Evolutionary conservation across 2,113 vertebrate genomes (phyloP).

Genomic region (Prunella himalayana): DNA sequence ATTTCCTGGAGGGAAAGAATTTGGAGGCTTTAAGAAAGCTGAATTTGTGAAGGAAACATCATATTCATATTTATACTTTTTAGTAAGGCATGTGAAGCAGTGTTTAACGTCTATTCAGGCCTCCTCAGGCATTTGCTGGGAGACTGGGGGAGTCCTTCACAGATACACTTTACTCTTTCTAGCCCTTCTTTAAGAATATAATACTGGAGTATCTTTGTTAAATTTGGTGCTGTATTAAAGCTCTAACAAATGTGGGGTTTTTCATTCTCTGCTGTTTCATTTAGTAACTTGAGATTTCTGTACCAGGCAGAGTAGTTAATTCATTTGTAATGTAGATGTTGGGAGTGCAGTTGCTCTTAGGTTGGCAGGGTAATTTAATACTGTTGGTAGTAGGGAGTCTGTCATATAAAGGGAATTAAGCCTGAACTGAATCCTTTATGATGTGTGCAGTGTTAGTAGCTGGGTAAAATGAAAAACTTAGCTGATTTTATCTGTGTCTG

Average conservation of each 20-base stretch:
- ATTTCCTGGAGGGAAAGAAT: not conserved
- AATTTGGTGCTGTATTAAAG: not conserved
- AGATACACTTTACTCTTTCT: not conserved
- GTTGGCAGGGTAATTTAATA: not conserved
- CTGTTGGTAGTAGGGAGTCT: not conserved
- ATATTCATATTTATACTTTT: not conserved
- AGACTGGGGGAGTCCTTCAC: not conserved
- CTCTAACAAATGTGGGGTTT: not conserved
- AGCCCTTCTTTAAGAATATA: not conserved
- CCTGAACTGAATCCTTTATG: not conserved
- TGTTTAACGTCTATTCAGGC: not conserved
- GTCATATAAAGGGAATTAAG: not conserved
- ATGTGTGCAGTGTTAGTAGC: not conserved
- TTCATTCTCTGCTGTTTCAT: not conserved
- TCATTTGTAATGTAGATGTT: constrained; percentile 7
- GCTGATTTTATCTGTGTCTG: not conserved
- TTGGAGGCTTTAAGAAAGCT: not conserved
- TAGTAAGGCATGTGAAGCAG: not conserved
- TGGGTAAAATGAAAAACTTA: not conserved
- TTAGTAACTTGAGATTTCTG: not conserved
- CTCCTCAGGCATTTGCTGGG: not conserved
- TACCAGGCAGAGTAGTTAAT: not conserved
- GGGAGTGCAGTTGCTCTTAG: not conserved
- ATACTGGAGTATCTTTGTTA: not conserved
- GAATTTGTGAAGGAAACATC: not conserved